Evolutionary conservation across 2,888 invertebrate species (phyloP), one percentile per base, ranked within the genome.

Genomic region (Acanthopleura granulata): DNA sequence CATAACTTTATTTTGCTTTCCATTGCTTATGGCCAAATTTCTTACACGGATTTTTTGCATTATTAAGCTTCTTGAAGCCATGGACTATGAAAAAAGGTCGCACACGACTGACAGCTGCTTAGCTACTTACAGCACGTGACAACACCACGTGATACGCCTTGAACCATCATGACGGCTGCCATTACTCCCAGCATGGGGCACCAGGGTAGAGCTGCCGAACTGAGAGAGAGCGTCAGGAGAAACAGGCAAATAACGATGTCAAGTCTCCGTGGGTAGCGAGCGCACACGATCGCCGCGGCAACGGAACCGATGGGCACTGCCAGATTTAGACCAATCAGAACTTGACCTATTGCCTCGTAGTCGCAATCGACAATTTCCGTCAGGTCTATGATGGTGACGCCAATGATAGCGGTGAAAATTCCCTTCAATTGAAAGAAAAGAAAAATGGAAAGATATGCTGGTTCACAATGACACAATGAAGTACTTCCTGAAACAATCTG

Each of bases 71-170:
- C 40, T n/a, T n/a, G n/a, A n/a, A n/a, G n/a, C n/a, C n/a, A 40
- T 40, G 9, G 40, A 40, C 40, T 40, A 40, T n/a, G n/a, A 40
- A 40, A 6, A 40, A 40, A 40, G 9, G 40, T 40, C 40, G 40
- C 3, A 40, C 40, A 40, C 4, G 40, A 9, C 40, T 40, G 40
- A 40, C 9, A 40, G n/a, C n/a, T n/a, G 51, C 14, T 51, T 51
- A 15, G 14, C 14, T 15, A 66, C 66, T 66, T 66, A 66, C 66
- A 66, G 66, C 66, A 66, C 6, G 66, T 66, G 29, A 66, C 25
- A 66, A 66, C 14, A 27, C 66, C 66, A 66, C 66, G 66, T 66
- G 66, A 66, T 14, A 66, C 22, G 22, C 66, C 66, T 66, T 66
- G 25, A 3, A 66, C 14, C 16, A 27, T 27, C 66, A 66, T 66